These are phyloP conservation scores for Seira sanloemensis DNA, from an alignment of 2,888 invertebrate species.

Conservation along the genomic window DNA sequence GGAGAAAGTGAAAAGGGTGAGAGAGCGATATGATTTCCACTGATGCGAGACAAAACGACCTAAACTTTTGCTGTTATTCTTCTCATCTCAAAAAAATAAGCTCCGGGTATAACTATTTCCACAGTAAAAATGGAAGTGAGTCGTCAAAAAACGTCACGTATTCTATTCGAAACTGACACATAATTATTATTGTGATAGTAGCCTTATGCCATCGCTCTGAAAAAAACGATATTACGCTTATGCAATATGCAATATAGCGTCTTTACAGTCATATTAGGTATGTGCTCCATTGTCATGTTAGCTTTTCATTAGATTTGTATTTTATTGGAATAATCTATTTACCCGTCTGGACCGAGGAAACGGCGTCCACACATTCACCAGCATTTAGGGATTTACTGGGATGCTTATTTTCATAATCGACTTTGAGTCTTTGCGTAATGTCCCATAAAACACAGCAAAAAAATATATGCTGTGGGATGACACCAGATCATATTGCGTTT, in stretches of 20 bases:
- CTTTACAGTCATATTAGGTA: neutral
- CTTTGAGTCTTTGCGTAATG: conserved; percentile 38
- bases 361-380: neutral
- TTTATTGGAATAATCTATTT: conserved; percentile 44
- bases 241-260: neutral
- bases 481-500: neutral
- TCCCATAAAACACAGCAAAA: conserved; percentile 24
- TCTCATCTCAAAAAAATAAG: neutral
- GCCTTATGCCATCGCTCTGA: conserved; percentile 32
- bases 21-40: neutral
- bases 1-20: neutral
- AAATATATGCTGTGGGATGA: neutral
- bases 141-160: neutral
- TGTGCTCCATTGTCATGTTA: neutral
- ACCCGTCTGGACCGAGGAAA: too few species aligned
- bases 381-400: conserved; percentile 41
- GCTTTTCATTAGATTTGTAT: conserved; percentile 34
- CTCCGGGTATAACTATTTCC: too few species aligned
- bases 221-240: neutral
- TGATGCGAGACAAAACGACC: conserved; percentile 1
- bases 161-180: neutral
- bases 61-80: neutral
- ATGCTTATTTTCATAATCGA: conserved; percentile 49
- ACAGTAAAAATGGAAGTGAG: neutral
- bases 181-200: conserved; percentile 44